These are phyloP conservation scores for Plestiodon gilberti DNA, from an alignment of 2,113 vertebrate genomes.

Conservation along the genomic window DNA sequence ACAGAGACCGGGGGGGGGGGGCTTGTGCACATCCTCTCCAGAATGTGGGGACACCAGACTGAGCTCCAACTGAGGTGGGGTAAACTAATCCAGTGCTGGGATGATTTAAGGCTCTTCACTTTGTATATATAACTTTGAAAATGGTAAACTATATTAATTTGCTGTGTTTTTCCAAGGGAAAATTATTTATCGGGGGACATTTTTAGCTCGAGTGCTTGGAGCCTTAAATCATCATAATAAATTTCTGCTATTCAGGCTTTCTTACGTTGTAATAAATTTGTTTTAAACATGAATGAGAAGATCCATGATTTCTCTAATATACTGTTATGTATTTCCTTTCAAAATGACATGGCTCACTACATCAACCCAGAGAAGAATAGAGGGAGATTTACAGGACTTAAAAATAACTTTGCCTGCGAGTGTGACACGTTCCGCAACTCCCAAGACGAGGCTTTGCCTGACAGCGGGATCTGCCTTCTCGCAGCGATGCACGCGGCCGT, in stretches of 20 bases:
- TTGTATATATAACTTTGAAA: slow-evolving; percentile 76
- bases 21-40: too few relatives aligned
- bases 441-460: background rate
- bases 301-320: slow-evolving; percentile 82
- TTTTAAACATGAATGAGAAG: slow-evolving; percentile 83
- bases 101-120: slow-evolving; percentile 75
- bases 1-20: slow-evolving; percentile 13
- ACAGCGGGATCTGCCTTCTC: accelerated
- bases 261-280: slow-evolving; percentile 82
- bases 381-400: slow-evolving; percentile 74
- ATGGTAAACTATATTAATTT: slow-evolving; percentile 83
- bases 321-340: slow-evolving; percentile 83
- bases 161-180: slow-evolving; percentile 78
- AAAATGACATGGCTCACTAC: slow-evolving; percentile 79
- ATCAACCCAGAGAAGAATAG: slow-evolving; percentile 75
- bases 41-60: background rate
- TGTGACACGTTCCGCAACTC: slow-evolving; percentile 33
- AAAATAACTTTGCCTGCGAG: slow-evolving; percentile 61
- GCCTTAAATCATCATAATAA: slow-evolving; percentile 85
- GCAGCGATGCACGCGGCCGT: accelerated
- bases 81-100: slow-evolving; percentile 38
- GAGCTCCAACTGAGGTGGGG: slow-evolving; percentile 2
- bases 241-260: slow-evolving; percentile 81
- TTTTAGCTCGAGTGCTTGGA: slow-evolving; percentile 80
- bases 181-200: slow-evolving; percentile 83